Conservation (phyloP, 2,797 vertebrate species). For the Galago senegalensis region DNA sequence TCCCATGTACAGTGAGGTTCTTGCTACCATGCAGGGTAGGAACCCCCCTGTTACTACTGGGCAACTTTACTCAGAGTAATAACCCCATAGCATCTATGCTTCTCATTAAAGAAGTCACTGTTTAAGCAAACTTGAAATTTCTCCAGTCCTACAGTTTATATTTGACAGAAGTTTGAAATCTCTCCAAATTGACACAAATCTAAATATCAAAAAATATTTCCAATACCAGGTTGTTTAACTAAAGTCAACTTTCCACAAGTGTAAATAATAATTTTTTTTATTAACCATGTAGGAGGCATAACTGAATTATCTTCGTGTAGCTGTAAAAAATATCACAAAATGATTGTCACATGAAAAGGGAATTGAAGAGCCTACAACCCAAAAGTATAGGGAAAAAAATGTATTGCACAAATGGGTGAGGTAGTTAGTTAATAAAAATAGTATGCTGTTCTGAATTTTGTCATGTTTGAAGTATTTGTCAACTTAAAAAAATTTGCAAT, state of each 20-base stretch:
- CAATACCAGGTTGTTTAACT: background rate
- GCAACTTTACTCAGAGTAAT: background rate
- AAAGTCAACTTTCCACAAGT: constrained; percentile 12
- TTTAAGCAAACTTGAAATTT: background rate
- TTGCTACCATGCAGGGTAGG: background rate
- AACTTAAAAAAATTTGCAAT: background rate
- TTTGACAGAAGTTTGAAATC: background rate
- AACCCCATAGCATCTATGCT: background rate
- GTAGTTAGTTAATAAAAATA: background rate
- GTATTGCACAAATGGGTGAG: background rate
- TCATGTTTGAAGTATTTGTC: background rate
- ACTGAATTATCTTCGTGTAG: background rate
- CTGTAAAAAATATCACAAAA: constrained; percentile 16
- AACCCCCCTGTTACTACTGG: background rate
- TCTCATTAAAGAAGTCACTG: background rate
- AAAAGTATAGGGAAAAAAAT: background rate
- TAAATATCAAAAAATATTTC: background rate
- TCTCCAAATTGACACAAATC: background rate
- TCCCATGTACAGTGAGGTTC: background rate
- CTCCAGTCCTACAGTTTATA: background rate
- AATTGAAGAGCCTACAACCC: background rate
- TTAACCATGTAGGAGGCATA: background rate
- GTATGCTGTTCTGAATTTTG: background rate
- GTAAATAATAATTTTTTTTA: background rate
- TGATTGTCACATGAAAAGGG: background rate